Evolutionary conservation across 1,140 invertebrate species (phyloP).

Genomic region (Zaprionus ghesquierei): DNA sequence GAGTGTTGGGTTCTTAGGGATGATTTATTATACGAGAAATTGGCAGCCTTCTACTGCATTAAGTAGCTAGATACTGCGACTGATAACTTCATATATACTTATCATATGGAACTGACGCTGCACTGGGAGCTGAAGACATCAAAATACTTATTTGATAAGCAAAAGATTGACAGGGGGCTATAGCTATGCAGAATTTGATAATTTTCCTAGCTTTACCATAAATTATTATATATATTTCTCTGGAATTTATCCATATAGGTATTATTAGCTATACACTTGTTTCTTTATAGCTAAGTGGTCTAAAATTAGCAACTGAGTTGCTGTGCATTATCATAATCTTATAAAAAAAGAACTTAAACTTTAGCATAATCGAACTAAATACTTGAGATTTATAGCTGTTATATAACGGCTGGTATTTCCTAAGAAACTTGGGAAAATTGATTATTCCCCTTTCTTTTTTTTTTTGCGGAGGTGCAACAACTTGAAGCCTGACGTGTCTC

Average conservation of each 20-base stretch:
- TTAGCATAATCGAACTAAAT: not conserved
- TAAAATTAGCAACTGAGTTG: not conserved
- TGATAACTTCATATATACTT: slow-evolving; percentile 3
- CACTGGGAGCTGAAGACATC: not conserved
- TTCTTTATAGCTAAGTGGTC: not conserved
- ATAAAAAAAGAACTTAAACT: not conserved
- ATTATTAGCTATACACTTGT: not conserved
- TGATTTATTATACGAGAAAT: not conserved
- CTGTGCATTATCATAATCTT: not conserved
- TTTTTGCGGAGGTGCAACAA: not conserved
- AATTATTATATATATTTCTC: not conserved
- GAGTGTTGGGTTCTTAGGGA: not conserved
- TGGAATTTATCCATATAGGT: not conserved
- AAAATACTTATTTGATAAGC: slow-evolving; percentile 10
- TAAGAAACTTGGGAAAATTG: not conserved
- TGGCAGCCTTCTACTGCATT: not conserved
- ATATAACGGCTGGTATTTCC: not conserved
- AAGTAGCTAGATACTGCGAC: not conserved
- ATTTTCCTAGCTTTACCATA: not conserved
- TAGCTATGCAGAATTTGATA: not conserved
- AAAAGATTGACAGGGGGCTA: not conserved
- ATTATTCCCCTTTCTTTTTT: no score
- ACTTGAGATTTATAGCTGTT: not conserved
- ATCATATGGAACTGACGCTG: not conserved
- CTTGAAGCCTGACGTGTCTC: not conserved